Base-by-base conservation (phyloP, 2,113 vertebrate species). In the Arenaria interpres region DNA sequence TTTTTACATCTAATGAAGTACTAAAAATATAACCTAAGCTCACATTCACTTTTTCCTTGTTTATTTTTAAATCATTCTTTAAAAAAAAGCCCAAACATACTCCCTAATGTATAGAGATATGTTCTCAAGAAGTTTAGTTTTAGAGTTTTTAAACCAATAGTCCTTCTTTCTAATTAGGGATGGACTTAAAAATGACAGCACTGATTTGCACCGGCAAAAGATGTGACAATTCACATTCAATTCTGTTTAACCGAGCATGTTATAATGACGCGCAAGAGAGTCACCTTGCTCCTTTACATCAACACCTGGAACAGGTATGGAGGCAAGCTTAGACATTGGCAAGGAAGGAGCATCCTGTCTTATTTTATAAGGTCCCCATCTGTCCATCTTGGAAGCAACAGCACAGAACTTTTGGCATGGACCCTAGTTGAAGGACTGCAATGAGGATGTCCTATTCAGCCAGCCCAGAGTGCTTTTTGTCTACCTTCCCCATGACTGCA, bases 261-360 rank as follows among this genome's bases (percentile, higher is more conserved):
- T 78, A 73, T 9, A 10, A 13, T 37, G 19, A 93, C 72, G 54
- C 73, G 54, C 53, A 73, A 73, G n/a, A 77, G 37, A 95, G 60
- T 80, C 81, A 96, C 85, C 81, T 96, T 94, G 53, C 20, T 91
- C 51, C 74, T 91, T 90, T 79, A 57, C 54, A 88, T 54, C 77
- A 85, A 96, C 91, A 96, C 85, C 91, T 96, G 89, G 91, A 94
- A 54, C 32, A 97, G 81, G 84, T 85, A 88, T 51, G 84, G 45
- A 91, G 71, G 30, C 78, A 88, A 60, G 68, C 63, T 93, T 90
- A 84, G 68, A 60, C 39, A 41, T 46, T 95, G 88, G 80, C 89
- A 95, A 91, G 53, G 37, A 96, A 77, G 54, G 60, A 86, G n/a
- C 62, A 30, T 76, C 69, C 60, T 79, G 53, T 73, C 62, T 79